Base-by-base conservation (phyloP, 1,140 invertebrate genomes). In the Cyclina sinensis region DNA sequence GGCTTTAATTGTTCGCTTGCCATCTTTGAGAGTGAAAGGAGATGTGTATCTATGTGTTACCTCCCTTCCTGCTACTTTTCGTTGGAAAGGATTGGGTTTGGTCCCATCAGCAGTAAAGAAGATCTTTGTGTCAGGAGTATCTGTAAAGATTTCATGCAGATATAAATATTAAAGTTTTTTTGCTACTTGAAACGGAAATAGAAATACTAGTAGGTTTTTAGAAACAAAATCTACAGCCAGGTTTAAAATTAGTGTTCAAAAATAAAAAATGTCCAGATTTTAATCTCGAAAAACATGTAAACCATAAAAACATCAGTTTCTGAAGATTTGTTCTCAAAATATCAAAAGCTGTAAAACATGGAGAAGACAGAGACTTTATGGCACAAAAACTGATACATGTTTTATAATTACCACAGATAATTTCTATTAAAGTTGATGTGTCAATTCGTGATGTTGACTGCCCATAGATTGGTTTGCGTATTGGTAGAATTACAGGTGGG, bases 31-130 rank as follows among this genome's bases (percentile, higher is more conserved):
- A 11, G 92, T 93, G 89, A 96, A 96, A 21, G 95, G 95, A 35
- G 93, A 95, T 59, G 92, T 93, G 78, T 96, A 96, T 92, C 93
- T 93, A 83, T 95, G 95, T 35, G 95, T 96, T 1, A 93, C 79
- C 90, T 95, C 94, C 54, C 91, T 90, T 12, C 95, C 95, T 24
- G 90, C 93, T 68, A 94, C 90, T 79, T 94, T 95, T 24, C 93
- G 82, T 85, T 95, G 92, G 80, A 95, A 95, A 24, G 95, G 95
- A 79, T 90, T 91, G 48, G 95, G 95, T 86, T 95, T 95, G 14
- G 93, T 93, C 12, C 95, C 95, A 94, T 96, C 95, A 35, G 95
- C 95, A 4, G 95, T 95, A 87, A 96, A 96, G 80, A 94, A 96
- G 51, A 96, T 92, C 86, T 94, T 95, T 80, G 93, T 93, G 62